Percentiles rank a stretch among this genome's conserved stretches.
Evolutionary conservation across 2,797 vertebrate genomes (phyloP).

Genomic region (Microctenopoma stevenorrisi): DNA sequence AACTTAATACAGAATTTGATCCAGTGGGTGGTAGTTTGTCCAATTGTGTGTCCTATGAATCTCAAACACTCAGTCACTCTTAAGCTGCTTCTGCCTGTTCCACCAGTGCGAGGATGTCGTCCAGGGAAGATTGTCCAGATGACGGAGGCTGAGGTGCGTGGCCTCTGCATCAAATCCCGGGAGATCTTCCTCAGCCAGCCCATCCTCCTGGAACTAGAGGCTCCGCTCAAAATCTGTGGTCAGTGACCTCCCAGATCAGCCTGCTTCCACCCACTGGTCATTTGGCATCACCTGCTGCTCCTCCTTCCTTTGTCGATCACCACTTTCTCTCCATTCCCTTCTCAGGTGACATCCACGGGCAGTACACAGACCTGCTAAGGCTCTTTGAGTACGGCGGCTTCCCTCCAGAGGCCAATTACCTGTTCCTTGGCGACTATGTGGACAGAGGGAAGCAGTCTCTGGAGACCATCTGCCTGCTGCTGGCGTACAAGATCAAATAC

Average conservation of each 20-base stretch:
- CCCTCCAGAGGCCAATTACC: slow-evolving; percentile 96
- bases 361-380: slow-evolving; percentile 95
- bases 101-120: slow-evolving; percentile 96
- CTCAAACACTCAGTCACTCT: background rate
- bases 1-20: slow-evolving; percentile 9
- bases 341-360: slow-evolving; percentile 95
- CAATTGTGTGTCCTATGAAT: background rate
- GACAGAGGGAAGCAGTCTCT: slow-evolving; percentile 96
- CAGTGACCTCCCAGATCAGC: slow-evolving; percentile 44
- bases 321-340: background rate
- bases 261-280: background rate
- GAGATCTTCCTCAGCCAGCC: slow-evolving; percentile 99
- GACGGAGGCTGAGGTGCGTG: slow-evolving; percentile 97
- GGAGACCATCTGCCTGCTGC: slow-evolving; percentile 97
- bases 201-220: slow-evolving; percentile 97
- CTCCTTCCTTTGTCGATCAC: background rate
- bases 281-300: background rate
- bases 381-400: slow-evolving; percentile 97
- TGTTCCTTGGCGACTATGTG: slow-evolving; percentile 96
- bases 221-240: slow-evolving; percentile 98
- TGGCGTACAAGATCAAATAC: slow-evolving; percentile 99
- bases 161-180: slow-evolving; percentile 97
- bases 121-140: slow-evolving; percentile 99
- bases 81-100: background rate
- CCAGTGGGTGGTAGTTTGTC: slow-evolving; percentile 6